phyloP scores from a whole-genome alignment of 30 jellyfish, hydroid and myxozoan species.

The Rhopilema esculentum region DNA sequence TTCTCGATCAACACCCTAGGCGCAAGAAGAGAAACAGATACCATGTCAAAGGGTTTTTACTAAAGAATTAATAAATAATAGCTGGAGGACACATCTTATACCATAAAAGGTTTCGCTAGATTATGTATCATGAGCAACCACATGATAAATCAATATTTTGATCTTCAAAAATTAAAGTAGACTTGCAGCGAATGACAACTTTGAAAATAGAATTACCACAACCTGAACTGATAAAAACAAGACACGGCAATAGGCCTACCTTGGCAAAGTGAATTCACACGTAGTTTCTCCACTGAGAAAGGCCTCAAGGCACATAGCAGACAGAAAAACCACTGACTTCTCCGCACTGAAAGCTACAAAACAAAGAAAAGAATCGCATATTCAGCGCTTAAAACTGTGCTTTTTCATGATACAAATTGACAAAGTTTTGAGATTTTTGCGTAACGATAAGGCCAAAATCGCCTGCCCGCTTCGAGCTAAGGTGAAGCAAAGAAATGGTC shows the following conservation, averaged over 20 bases:
- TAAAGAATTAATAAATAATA: not conserved
- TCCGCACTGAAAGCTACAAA: slow-evolving; percentile 57
- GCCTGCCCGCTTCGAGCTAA: too few relatives aligned
- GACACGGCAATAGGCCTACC: slow-evolving; percentile 8
- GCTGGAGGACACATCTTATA: not conserved
- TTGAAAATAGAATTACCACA: not conserved
- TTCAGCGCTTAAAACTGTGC: not conserved
- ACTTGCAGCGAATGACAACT: not conserved
- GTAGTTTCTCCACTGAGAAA: slow-evolving; percentile 14
- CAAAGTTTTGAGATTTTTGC: too few relatives aligned
- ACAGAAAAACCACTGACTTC: slow-evolving; percentile 31
- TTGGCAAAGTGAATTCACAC: slow-evolving; percentile 25
- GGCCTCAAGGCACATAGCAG: slow-evolving; percentile 52
- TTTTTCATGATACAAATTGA: not conserved
- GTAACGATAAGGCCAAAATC: too few relatives aligned
- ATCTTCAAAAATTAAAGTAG: too few relatives aligned
- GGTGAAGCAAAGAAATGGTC: too few relatives aligned
- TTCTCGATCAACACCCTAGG: slow-evolving; percentile 72
- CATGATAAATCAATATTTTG: too few relatives aligned
- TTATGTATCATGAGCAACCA: too few relatives aligned
- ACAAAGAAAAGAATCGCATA: not conserved
- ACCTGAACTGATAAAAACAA: not conserved
- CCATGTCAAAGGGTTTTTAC: not conserved
- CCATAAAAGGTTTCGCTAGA: too few relatives aligned
- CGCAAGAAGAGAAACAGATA: not conserved